Base-by-base conservation (phyloP, 2,888 invertebrate species). In the Agriopis leucophaearia region DNA sequence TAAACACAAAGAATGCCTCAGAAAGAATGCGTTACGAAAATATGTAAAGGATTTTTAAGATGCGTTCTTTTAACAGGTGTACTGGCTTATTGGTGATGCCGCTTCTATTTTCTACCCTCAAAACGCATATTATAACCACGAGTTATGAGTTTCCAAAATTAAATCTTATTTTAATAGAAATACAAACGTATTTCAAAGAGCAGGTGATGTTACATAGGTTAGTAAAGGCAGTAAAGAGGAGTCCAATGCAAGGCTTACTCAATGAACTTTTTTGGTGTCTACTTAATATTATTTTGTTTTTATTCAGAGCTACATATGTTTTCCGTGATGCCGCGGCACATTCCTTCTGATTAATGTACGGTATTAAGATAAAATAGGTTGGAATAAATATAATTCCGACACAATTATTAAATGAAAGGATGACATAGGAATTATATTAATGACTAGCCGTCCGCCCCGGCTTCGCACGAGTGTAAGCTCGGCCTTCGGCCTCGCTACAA, bases 231-330 rank as follows among this genome's bases (percentile, higher is more conserved):
- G 66, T 36, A 12, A 61, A 70, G 64, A 69, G 74, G 67, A 83
- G 82, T 84, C 84, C 78, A 81, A 76, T 79, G 77, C 73, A 77
- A 85, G 83, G 83, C 85, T 86, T 88, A 81, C 85, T 90, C 90
- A 90, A 88, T 90, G 90, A 89, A 89, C 83, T 81, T 83, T 86
- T 84, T 86, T 80, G 54, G 48, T 69, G 61, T 67, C 92, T 91
- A 90, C 91, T 92, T 91, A 91, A 89, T 85, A 82, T 83, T 82
- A 88, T 91, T 92, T 92, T 92, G 91, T 91, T 92, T 88, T 91
- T 91, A 89, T 92, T 91, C 83, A 84, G 78, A 79, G 82, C 81
- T 87, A 89, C 89, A 89, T 84, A 79, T 87, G 85, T 88, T 88
- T 89, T 85, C 78, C 86, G 80, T 84, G 81, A 84, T 78, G 73